Percentiles rank a stretch among this genome's conserved stretches.
Conservation (phyloP, 1,140 invertebrate genomes). For the Philotrypesis tridentata region DNA sequence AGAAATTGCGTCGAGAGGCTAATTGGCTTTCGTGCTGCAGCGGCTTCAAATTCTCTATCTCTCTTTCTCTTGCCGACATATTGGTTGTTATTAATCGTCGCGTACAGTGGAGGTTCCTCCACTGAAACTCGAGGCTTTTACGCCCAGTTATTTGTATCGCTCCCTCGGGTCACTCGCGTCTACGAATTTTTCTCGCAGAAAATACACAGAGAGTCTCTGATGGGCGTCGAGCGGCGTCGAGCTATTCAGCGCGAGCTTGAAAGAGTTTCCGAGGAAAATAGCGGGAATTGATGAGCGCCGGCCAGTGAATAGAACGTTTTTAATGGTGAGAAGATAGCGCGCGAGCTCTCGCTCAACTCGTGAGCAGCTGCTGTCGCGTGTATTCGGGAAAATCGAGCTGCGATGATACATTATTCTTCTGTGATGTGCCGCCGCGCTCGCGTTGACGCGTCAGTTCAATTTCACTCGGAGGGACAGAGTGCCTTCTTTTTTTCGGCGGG, state of each 20-base stretch:
- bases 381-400: not conserved
- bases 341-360: too few species aligned
- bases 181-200: not conserved
- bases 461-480: too few species aligned
- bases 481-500: not conserved
- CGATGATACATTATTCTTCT: not conserved
- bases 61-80: too few species aligned
- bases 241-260: not conserved
- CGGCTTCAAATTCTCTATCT: conserved; percentile 20
- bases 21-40: conserved; percentile 42
- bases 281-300: conserved; percentile 23
- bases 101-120: not conserved
- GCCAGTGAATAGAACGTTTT: conserved; percentile 24
- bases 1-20: conserved; percentile 32
- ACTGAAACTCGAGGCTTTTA: conserved; percentile 11
- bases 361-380: not conserved
- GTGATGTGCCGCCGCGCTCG: not conserved
- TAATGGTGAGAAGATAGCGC: not conserved
- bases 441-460: not conserved
- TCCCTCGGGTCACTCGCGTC: not conserved
- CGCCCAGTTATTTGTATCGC: not conserved
- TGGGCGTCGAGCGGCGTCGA: too few species aligned
- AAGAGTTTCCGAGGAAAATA: not conserved
- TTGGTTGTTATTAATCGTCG: conserved; percentile 36
- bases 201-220: too few species aligned